Conservation (phyloP, 2,888 invertebrate genomes). For the Pachydiplax longipennis region DNA sequence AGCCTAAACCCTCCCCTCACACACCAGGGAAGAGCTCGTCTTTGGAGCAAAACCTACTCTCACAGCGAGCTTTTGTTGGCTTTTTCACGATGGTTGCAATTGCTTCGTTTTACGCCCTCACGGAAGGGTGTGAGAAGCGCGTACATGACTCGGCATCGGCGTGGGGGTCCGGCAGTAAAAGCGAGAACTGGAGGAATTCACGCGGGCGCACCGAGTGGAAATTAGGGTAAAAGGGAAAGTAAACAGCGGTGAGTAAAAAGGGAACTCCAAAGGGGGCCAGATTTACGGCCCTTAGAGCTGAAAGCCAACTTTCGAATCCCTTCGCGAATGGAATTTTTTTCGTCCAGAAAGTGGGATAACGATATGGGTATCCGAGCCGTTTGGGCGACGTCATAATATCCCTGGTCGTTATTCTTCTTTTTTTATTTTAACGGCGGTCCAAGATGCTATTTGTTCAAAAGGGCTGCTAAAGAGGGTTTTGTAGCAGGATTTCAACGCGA, state of each 20-base stretch:
- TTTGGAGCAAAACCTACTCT: background rate
- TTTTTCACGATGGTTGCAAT: background rate
- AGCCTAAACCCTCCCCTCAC: too few species aligned
- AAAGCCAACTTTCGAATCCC: background rate
- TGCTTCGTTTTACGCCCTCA: background rate
- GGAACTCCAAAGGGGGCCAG: background rate
- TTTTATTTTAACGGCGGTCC: too few species aligned
- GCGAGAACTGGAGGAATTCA: background rate
- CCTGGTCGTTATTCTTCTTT: too few species aligned
- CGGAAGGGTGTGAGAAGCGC: background rate
- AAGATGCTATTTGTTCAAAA: too few species aligned
- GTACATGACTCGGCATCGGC: background rate
- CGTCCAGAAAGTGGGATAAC: too few species aligned
- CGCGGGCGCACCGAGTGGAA: background rate
- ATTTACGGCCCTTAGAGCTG: background rate
- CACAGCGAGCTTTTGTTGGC: background rate
- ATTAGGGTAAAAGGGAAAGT: background rate
- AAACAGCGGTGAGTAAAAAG: background rate
- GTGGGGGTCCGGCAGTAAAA: background rate
- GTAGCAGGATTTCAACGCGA: too few species aligned
- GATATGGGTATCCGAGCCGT: too few species aligned
- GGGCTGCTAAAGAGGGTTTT: too few species aligned
- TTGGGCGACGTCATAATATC: too few species aligned
- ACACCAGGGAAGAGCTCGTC: too few species aligned
- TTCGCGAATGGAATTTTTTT: background rate